Base-by-base conservation (phyloP, 2,888 invertebrate genomes). In the Dicycla oo region DNA sequence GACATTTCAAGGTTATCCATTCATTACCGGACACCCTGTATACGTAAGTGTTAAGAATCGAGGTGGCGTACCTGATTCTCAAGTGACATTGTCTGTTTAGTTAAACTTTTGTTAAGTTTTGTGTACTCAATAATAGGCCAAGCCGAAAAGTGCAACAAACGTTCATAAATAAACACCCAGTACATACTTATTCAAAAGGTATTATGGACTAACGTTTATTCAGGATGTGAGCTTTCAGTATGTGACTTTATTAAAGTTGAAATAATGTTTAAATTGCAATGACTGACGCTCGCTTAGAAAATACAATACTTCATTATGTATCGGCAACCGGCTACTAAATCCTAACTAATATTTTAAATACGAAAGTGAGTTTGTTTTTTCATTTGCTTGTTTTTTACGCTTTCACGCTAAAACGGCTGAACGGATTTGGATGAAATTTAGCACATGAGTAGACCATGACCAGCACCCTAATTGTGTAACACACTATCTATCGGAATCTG, bases 251-350 rank as follows among this genome's bases (percentile, higher is more conserved):
- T 34, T 3, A 0, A 0, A 3, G 2, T 34, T 43, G 10, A 18
- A 8, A 65, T 66, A 67, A 34, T 3, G 11, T 66, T 57, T 49
- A 66, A 57, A 76, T 47, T 72, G 23, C 30, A 75, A 75, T 15
- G 15, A 49, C 15, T 30, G 11, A 15, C 20, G 4, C 34, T 13
- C 13, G 3, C 20, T 34, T 5, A 8, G 8, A 20, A 0, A 43
- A 75, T 18, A 56, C 30, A 49, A n/a, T 15, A 54, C 13, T 20
- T 34, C 34, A n/a, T n/a, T n/a, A n/a, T n/a, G n/a, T n/a, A n/a
- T n/a, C n/a, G n/a, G n/a, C n/a, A 2, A 38, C 34, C 30, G 30
- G 30, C 30, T 30, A 30, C 30, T 30, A 30, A 30, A 30, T 4
- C 30, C 4, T 30, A n/a, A n/a, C n/a, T n/a, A n/a, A n/a, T n/a